Base-by-base conservation (phyloP, 1,140 invertebrate genomes). In the Drosophila sp. region DNA sequence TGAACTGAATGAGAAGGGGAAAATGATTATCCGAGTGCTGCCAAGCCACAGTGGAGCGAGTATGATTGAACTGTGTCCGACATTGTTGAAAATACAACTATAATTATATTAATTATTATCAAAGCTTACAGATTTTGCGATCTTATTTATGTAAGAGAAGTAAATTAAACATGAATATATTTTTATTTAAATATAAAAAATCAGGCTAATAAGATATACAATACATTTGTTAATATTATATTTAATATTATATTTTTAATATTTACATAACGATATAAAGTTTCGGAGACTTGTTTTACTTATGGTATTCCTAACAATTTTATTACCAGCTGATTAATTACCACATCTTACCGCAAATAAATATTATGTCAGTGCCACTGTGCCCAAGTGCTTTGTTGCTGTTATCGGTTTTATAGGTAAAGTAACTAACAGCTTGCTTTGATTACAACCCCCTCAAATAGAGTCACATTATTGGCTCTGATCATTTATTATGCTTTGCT, bases 401-500 rank as follows among this genome's bases (percentile, higher is more conserved):
- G 48, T 77, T 64, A 72, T 80, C 16, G 53, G 21, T 27, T 21
- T 57, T 48, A 43, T 41, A 32, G 59, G 25, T 14, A 53, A 41
- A 34, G 18, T 36, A 56, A 50, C 64, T 41, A 64, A 71, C 62
- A 80, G 65, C 50, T 54, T 50, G 62, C 78, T 75, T 75, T 87
- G 80, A 83, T 83, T 78, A 83, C 57, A 41, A 18, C 21, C 7
- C 7, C 57, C 46, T 61, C 38, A n/a, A 62, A 13, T n/a, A 4
- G 3, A 4, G 16, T 8, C 16, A 14, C 71, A 69, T 67, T 56
- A 54, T 67, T 69, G 56, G 45, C 38, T 63, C 56, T 61, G 48
- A 84, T 80, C 81, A 86, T 86, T 86, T 79, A 83, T 79, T 79
- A 76, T 79, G 71, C 21, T 21, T 21, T 11, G 16, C 34, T 21